Evolutionary conservation across 1,140 invertebrate species (phyloP), one percentile per base, ranked within the genome.

Genomic region (Drosophila sturtevanti): DNA sequence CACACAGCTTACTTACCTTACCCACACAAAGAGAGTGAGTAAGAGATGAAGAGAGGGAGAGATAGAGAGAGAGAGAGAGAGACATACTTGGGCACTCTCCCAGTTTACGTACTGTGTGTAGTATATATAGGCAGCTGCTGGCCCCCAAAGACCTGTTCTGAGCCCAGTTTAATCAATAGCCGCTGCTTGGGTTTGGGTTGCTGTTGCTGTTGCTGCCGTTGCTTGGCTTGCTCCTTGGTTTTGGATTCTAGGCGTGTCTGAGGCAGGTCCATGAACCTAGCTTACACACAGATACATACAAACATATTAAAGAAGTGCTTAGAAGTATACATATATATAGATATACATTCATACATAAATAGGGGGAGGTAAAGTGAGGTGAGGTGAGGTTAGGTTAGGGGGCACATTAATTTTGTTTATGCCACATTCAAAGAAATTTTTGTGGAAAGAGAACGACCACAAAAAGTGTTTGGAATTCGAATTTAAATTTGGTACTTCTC

Each of bases 101-200:
- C 54, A 56, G 54, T 35, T 35, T 14, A 18, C 18, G 41, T 48
- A 56, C 27, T 44, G 35, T 18, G 37, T 22, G 52, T 63, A 21
- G 48, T 55, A 52, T 70, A 52, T 70, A 35, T 52, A 70, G 69
- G 71, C 60, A 61, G 59, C 59, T 48, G 54, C 55, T 22, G 65
- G 56, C 37, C 51, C 16, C 52, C 66, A 63, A 72, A 87, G 82
- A 86, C 82, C 82, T 87, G 82, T 86, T 86, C 84, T 87, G 75
- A 87, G 82, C 82, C 71, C 66, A 81, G 82, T 81, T 87, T 86
- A 86, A 86, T 86, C 81, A 86, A 86, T 86, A 86, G 82, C 68
- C 65, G 66, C 64, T 71, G 79, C 41, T 48, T 48, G 41, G 41
- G 41, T 48, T 68, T 70, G 56, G 44, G 61, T 71, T 75, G 60